Evolutionary conservation across 2,888 invertebrate species (phyloP).

Genomic region (Timema podura): DNA sequence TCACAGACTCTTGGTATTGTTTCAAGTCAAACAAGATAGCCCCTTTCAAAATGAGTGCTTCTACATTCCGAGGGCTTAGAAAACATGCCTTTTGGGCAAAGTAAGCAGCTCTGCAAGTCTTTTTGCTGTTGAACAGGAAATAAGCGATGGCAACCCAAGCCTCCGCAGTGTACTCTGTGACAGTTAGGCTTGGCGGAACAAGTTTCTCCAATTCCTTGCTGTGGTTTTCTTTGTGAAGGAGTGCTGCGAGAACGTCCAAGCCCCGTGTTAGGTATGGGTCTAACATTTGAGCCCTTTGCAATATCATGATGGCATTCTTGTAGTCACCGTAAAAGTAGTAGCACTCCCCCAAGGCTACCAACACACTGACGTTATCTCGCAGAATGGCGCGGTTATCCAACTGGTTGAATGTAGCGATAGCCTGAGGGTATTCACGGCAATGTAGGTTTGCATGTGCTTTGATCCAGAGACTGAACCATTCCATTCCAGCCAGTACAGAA

Average conservation of each 20-base stretch:
- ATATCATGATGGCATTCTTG: slow-evolving; percentile 55
- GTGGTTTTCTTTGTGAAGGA: slow-evolving; percentile 56
- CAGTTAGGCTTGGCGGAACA: slow-evolving; percentile 47
- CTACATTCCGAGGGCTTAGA: slow-evolving; percentile 61
- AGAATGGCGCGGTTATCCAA: slow-evolving; percentile 62
- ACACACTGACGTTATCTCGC: slow-evolving; percentile 62
- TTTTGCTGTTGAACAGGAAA: slow-evolving; percentile 58
- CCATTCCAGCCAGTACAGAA: slow-evolving; percentile 43
- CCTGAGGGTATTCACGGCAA: slow-evolving; percentile 62
- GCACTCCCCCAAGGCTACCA: slow-evolving; percentile 67
- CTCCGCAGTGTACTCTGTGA: slow-evolving; percentile 58
- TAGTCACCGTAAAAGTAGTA: slow-evolving; percentile 69
- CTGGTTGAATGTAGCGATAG: slow-evolving; percentile 60
- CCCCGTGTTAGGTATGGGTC: slow-evolving; percentile 55
- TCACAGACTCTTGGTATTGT: slow-evolving; percentile 60
- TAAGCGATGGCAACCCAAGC: slow-evolving; percentile 76
- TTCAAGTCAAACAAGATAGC: slow-evolving; percentile 60
- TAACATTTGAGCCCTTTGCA: slow-evolving; percentile 50
- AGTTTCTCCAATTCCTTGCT: slow-evolving; percentile 59
- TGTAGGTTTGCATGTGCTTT: slow-evolving; percentile 56
- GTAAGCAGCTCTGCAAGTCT: slow-evolving; percentile 63
- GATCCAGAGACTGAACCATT: slow-evolving; percentile 50
- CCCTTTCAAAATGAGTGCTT: slow-evolving; percentile 72
- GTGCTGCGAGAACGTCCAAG: slow-evolving; percentile 61
- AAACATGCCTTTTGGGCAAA: slow-evolving; percentile 63